Conservation (phyloP, 1,140 invertebrate genomes). For the Diploscapter pachys region DNA sequence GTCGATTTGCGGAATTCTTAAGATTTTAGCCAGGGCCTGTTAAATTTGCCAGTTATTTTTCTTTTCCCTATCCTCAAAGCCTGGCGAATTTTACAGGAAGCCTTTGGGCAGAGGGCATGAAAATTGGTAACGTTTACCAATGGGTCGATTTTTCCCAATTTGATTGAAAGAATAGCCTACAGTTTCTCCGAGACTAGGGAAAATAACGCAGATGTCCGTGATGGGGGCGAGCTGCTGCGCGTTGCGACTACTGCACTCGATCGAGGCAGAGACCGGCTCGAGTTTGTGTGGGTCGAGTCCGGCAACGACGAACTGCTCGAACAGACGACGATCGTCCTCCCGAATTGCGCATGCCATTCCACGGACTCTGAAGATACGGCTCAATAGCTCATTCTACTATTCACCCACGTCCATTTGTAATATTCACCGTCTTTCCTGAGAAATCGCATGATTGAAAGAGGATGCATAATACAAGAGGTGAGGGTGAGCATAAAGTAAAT, state of each 20-base stretch:
- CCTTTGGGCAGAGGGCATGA: constrained; percentile 7
- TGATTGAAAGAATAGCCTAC: constrained; percentile 55
- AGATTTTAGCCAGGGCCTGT: background rate
- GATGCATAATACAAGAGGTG: too few species aligned
- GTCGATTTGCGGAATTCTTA: background rate
- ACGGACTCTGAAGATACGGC: too few species aligned
- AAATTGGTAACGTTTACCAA: background rate
- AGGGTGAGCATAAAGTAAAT: too few species aligned
- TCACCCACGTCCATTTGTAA: too few species aligned
- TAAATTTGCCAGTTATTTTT: background rate
- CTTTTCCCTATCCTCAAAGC: background rate
- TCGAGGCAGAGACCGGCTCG: constrained; percentile 65
- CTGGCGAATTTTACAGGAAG: constrained; percentile 10
- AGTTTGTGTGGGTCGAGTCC: constrained; percentile 65
- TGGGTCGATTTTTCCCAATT: background rate
- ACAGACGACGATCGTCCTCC: constrained; percentile 46
- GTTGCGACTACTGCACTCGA: constrained; percentile 45
- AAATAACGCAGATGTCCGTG: constrained; percentile 86
- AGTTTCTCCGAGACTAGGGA: constrained; percentile 79
- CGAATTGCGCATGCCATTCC: background rate
- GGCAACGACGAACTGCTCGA: constrained; percentile 93
- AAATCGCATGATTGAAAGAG: too few species aligned
- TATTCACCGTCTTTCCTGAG: too few species aligned
- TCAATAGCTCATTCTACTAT: too few species aligned
- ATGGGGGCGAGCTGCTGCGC: constrained; percentile 74